A percentile compares a stretch with the other conserved stretches of the same genome.
Conservation (phyloP, 2,113 vertebrate species). For the Plecotus auritus region DNA sequence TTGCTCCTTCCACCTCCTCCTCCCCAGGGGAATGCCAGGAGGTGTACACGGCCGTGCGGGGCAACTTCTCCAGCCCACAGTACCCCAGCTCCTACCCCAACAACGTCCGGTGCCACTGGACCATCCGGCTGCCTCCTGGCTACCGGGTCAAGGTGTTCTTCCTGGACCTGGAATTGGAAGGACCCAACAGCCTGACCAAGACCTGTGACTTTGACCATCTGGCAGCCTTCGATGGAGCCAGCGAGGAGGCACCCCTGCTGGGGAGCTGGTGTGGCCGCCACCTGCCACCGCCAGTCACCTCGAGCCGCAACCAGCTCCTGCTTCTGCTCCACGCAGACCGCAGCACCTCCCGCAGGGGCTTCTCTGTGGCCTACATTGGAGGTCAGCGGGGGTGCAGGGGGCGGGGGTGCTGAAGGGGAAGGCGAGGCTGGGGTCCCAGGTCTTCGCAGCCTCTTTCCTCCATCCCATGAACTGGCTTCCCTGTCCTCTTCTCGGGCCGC, state of each 20-base stretch:
- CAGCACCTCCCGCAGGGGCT: constrained; percentile 88
- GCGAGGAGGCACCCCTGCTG: constrained; percentile 82
- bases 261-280: constrained; percentile 92
- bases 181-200: constrained; percentile 87
- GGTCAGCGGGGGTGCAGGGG: constrained; percentile 79
- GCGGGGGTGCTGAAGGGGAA: neutral
- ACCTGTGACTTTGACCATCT: constrained; percentile 92
- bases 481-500: rapidly evolving
- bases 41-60: constrained; percentile 84
- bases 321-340: constrained; percentile 92
- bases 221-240: constrained; percentile 86
- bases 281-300: constrained; percentile 80
- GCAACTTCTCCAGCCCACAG: constrained; percentile 94
- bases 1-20: neutral
- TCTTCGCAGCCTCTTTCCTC: neutral
- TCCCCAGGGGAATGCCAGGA: constrained; percentile 93
- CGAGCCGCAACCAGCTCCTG: constrained; percentile 87
- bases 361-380: constrained; percentile 90
- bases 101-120: constrained; percentile 93
- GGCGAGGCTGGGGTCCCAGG: neutral
- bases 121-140: constrained; percentile 49
- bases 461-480: neutral
- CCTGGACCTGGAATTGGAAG: constrained; percentile 91
- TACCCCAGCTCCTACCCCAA: constrained; percentile 95
- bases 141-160: constrained; percentile 92